Evolutionary conservation across 2,888 invertebrate genomes (phyloP).

Genomic region (Norana najaformis): DNA sequence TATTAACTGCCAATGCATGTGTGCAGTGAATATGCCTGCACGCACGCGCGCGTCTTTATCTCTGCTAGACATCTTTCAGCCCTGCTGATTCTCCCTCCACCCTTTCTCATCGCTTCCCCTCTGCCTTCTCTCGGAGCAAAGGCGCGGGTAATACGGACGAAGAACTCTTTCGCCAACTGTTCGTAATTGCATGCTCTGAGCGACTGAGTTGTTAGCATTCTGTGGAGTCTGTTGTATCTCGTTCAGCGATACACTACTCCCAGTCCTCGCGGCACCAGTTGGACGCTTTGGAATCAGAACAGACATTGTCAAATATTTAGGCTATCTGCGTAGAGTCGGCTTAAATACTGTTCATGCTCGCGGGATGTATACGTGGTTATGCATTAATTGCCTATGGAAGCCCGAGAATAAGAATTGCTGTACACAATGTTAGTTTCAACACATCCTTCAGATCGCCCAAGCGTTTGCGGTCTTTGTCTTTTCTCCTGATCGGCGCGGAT

Average conservation of each 20-base stretch:
- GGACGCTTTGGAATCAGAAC: not conserved
- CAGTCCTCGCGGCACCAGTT: not conserved
- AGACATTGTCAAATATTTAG: not conserved
- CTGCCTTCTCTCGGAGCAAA: not conserved
- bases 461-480: no score
- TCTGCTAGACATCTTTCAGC: not conserved
- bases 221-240: not conserved
- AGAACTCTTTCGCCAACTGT: not conserved
- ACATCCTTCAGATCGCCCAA: not conserved
- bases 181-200: not conserved
- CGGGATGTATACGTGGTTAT: not conserved
- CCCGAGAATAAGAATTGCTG: not conserved
- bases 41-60: constrained; percentile 27
- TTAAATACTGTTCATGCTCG: not conserved
- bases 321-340: not conserved
- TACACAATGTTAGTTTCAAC: not conserved
- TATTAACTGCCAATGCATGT: not conserved
- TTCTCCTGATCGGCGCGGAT: not conserved
- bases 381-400: not conserved
- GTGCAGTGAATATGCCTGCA: constrained; percentile 21
- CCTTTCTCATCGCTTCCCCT: not conserved
- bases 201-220: constrained; percentile 13
- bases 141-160: not conserved
- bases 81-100: not conserved
- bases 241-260: not conserved